A percentile compares a stretch with the other conserved stretches of the same genome.
Conservation (phyloP, 2,113 vertebrate species). For the Sinocyclocheilus anshuiensis region DNA sequence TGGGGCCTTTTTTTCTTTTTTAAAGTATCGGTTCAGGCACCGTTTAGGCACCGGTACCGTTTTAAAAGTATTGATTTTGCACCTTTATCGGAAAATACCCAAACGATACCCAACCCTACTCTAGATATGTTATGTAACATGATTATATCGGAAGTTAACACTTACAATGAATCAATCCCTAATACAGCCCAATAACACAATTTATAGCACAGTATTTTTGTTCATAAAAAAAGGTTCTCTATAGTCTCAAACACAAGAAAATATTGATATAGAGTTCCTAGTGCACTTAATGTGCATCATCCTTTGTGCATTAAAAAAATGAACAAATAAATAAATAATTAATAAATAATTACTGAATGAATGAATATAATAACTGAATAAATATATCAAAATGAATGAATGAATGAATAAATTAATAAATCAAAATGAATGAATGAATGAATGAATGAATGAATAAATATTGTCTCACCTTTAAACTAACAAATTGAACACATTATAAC, state of each 20-base stretch:
- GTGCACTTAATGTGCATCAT: neutral
- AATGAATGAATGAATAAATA: too few species aligned
- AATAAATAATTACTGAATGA: too few species aligned
- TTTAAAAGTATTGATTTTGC: too few species aligned
- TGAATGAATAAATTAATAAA: too few species aligned
- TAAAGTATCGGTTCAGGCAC: too few species aligned
- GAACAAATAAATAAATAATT: neutral
- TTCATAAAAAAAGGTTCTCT: neutral
- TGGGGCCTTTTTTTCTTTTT: too few species aligned
- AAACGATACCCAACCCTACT: too few species aligned
- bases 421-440: neutral
- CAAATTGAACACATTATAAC: neutral
- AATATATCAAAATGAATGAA: neutral
- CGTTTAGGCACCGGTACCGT: too few species aligned
- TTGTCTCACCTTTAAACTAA: too few species aligned
- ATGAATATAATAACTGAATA: neutral
- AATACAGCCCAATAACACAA: neutral
- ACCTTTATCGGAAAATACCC: too few species aligned
- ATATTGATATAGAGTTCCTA: neutral
- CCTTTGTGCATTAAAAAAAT: too few species aligned
- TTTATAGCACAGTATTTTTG: neutral
- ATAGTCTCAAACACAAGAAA: neutral
- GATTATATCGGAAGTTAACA: neutral
- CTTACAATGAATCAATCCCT: neutral
- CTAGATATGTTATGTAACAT: neutral